Conservation (phyloP, 92 coral and sea anemone species). For the Actinernus sp. region DNA sequence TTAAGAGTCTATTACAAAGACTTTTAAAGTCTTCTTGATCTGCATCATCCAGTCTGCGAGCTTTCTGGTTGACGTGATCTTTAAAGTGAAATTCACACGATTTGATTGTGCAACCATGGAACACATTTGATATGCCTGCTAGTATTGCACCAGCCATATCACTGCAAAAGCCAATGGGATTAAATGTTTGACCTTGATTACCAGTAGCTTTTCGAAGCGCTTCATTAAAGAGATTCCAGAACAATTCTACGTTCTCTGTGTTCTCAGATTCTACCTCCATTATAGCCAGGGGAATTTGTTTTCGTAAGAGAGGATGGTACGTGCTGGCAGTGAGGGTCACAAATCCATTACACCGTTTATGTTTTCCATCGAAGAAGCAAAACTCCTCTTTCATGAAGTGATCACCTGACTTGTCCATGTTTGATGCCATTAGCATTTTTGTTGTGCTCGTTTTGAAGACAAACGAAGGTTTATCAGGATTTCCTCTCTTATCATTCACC, state of each 20-base stretch:
- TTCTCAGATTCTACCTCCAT: conserved; percentile 46
- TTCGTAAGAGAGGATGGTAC: conserved; percentile 43
- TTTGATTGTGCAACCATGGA: conserved; percentile 28
- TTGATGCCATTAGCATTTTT: conserved; percentile 35
- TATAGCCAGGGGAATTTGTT: conserved; percentile 36
- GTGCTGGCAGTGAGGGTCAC: conserved; percentile 52
- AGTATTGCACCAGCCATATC: conserved; percentile 75
- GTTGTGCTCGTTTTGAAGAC: conserved; percentile 62
- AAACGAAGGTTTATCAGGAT: conserved; percentile 62
- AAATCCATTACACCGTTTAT: conserved; percentile 51
- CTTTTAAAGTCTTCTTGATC: conserved; percentile 8
- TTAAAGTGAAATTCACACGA: conserved; percentile 45
- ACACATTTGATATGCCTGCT: conserved; percentile 44
- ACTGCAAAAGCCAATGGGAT: conserved; percentile 66
- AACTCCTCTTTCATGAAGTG: conserved; percentile 44
- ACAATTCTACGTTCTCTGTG: conserved; percentile 28
- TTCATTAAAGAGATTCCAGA: conserved; percentile 49
- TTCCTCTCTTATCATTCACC: conserved; percentile 61
- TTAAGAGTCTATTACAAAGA: conserved; percentile 14
- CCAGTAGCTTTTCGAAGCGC: conserved; percentile 8
- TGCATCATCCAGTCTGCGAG: conserved; percentile 10
- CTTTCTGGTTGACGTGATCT: conserved; percentile 23
- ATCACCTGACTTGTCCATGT: conserved; percentile 43
- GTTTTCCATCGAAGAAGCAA: conserved; percentile 73
- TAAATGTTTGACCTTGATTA: conserved; percentile 11